Percentiles rank a stretch among this genome's conserved stretches.
Evolutionary conservation across 1,140 invertebrate genomes (phyloP).

Genomic region (Apis dorsata): DNA sequence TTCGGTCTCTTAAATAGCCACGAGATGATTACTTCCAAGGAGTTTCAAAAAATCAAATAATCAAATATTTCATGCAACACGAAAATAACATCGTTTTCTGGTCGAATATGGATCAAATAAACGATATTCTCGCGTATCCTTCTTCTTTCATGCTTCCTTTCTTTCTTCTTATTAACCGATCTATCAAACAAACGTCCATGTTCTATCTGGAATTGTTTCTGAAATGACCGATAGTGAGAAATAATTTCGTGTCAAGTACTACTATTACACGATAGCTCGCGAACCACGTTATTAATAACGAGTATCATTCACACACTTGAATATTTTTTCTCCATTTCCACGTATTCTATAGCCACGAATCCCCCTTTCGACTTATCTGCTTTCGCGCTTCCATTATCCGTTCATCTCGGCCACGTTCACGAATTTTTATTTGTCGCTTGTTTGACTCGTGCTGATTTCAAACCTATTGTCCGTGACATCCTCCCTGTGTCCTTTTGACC

Average conservation of each 20-base stretch:
- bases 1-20: not conserved
- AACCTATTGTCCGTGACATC: conserved; percentile 41
- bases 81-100: not conserved
- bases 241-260: conserved; percentile 11
- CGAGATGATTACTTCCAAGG: conserved; percentile 8
- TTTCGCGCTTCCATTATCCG: conserved; percentile 32
- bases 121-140: not conserved
- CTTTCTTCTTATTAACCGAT: not conserved
- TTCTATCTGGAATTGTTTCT: not conserved
- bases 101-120: not conserved
- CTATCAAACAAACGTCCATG: not conserved
- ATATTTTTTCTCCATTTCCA: not conserved
- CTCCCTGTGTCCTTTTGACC: conserved; percentile 20
- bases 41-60: conserved; percentile 3
- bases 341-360: not conserved
- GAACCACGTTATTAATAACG: not conserved
- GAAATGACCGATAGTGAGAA: not conserved
- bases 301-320: conserved; percentile 14
- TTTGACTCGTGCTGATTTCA: conserved; percentile 52
- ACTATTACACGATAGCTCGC: not conserved
- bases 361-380: conserved; percentile 37
- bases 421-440: conserved; percentile 27
- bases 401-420: not conserved
- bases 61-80: conserved; percentile 5
- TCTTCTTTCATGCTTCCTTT: not conserved